Evolutionary conservation across 2,888 invertebrate genomes (phyloP).

Genomic region (Campoletis raptor): DNA sequence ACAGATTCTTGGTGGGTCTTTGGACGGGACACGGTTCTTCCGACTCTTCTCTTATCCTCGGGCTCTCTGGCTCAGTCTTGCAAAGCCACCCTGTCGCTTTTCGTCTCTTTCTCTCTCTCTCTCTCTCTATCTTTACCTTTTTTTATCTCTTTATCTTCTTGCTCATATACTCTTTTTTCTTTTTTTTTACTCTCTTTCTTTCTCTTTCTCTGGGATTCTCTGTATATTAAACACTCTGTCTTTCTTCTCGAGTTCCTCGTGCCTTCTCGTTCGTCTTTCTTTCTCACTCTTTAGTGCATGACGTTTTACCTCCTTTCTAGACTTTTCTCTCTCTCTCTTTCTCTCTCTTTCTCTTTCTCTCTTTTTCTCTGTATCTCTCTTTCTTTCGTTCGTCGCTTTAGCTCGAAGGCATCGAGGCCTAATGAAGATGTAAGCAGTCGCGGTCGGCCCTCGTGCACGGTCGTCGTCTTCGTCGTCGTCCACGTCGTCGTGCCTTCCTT

Average conservation of each 20-base stretch:
- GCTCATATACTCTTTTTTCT: neutral
- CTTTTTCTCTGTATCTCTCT: slow-evolving; percentile 38
- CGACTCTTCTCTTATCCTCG: slow-evolving; percentile 77
- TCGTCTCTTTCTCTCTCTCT: slow-evolving; percentile 38
- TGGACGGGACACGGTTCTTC: slow-evolving; percentile 81
- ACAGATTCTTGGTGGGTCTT: slow-evolving; percentile 84
- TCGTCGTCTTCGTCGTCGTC: slow-evolving; percentile 68
- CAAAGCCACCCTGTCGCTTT: slow-evolving; percentile 68
- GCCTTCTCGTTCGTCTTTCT: slow-evolving; percentile 37
- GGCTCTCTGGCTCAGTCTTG: slow-evolving; percentile 72
- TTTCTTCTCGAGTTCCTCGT: slow-evolving; percentile 36
- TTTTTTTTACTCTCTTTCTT: slow-evolving; percentile 2
- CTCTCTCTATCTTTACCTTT: slow-evolving; percentile 8
- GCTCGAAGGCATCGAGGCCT: slow-evolving; percentile 80
- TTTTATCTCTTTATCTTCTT: slow-evolving; percentile 18
- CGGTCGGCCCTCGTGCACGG: slow-evolving; percentile 78
- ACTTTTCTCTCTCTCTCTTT: slow-evolving; percentile 18
- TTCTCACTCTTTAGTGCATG: slow-evolving; percentile 19
- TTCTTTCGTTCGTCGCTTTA: slow-evolving; percentile 61
- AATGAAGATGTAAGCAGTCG: slow-evolving; percentile 85
- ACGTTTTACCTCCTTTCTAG: slow-evolving; percentile 26
- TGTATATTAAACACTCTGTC: slow-evolving; percentile 51
- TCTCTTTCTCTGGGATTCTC: slow-evolving; percentile 1
- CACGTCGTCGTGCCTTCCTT: slow-evolving; percentile 72
- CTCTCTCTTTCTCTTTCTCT: slow-evolving; percentile 37